These are phyloP conservation scores for Zootermopsis nevadensis DNA, from an alignment of 2,888 invertebrate genomes.

Conservation along the genomic window DNA sequence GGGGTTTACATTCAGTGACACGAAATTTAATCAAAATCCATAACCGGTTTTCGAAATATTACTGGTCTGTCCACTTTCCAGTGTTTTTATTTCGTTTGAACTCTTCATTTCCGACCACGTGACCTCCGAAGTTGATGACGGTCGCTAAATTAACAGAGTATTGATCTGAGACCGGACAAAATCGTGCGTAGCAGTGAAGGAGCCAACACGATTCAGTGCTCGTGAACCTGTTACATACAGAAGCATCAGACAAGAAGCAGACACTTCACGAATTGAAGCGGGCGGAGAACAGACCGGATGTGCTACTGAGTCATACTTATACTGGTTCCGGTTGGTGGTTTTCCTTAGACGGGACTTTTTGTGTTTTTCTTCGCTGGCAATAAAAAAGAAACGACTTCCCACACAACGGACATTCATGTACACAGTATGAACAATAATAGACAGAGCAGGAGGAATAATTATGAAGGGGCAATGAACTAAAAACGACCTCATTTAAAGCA, in stretches of 20 bases:
- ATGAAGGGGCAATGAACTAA: constrained; percentile 9
- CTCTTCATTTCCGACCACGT: too few species aligned
- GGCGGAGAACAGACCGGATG: neutral
- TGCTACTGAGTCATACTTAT: constrained; percentile 4
- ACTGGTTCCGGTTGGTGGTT: constrained; percentile 3
- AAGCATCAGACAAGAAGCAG: neutral
- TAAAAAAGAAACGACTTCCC: neutral
- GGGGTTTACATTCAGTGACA: too few species aligned
- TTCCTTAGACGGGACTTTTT: neutral
- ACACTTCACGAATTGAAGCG: neutral
- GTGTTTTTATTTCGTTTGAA: too few species aligned
- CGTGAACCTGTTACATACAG: neutral
- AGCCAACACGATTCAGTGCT: too few species aligned
- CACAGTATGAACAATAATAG: neutral
- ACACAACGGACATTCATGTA: neutral
- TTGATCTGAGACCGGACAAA: too few species aligned
- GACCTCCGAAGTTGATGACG: too few species aligned
- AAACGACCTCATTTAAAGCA: neutral
- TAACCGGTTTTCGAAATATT: too few species aligned
- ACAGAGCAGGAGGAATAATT: neutral
- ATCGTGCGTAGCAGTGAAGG: too few species aligned
- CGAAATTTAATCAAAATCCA: too few species aligned
- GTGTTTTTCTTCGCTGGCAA: neutral
- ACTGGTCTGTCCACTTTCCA: too few species aligned
- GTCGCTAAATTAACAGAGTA: too few species aligned